A percentile compares a stretch with the other conserved stretches of the same genome.
Conservation (phyloP, 1,140 invertebrate genomes). For the Zaprionus gabonicus region DNA sequence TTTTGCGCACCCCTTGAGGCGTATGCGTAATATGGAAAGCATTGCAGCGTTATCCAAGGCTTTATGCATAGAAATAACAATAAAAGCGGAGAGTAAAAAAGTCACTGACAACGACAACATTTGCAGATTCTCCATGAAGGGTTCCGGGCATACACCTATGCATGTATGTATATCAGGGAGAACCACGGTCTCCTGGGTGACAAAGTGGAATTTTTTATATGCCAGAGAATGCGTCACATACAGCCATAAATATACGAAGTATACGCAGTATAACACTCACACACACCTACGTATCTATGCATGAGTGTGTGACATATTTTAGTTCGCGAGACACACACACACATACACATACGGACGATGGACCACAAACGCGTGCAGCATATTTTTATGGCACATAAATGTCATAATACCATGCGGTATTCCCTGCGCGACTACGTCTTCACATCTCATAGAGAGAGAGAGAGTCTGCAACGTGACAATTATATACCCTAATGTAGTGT, state of each 20-base stretch:
- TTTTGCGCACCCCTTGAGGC: slow-evolving; percentile 35
- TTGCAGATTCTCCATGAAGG: slow-evolving; percentile 10
- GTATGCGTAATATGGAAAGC: slow-evolving; percentile 49
- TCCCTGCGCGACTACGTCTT: slow-evolving; percentile 1
- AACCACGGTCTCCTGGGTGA: slow-evolving; percentile 9
- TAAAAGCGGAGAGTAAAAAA: slow-evolving; percentile 32
- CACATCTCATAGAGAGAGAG: neutral
- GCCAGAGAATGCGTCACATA: slow-evolving; percentile 28
- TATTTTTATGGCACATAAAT: slow-evolving; percentile 81
- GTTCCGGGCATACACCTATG: slow-evolving; percentile 12
- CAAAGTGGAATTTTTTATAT: slow-evolving; percentile 40
- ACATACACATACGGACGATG: slow-evolving; percentile 26
- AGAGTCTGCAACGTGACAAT: neutral
- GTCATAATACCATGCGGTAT: slow-evolving; percentile 74
- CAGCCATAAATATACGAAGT: neutral
- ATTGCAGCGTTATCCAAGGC: slow-evolving; percentile 35
- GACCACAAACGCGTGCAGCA: slow-evolving; percentile 71
- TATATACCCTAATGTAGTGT: no score
- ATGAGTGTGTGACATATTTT: slow-evolving; percentile 36
- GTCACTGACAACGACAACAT: slow-evolving; percentile 40
- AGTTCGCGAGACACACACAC: slow-evolving; percentile 46
- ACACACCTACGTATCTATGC: slow-evolving; percentile 3
- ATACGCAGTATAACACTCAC: slow-evolving; percentile 8
- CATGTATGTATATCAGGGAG: slow-evolving; percentile 7
- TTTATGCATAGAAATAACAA: slow-evolving; percentile 63